Evolutionary conservation across 2,797 vertebrate species (phyloP), one percentile per base, ranked within the genome.

Genomic region (Gallinago stenura): DNA sequence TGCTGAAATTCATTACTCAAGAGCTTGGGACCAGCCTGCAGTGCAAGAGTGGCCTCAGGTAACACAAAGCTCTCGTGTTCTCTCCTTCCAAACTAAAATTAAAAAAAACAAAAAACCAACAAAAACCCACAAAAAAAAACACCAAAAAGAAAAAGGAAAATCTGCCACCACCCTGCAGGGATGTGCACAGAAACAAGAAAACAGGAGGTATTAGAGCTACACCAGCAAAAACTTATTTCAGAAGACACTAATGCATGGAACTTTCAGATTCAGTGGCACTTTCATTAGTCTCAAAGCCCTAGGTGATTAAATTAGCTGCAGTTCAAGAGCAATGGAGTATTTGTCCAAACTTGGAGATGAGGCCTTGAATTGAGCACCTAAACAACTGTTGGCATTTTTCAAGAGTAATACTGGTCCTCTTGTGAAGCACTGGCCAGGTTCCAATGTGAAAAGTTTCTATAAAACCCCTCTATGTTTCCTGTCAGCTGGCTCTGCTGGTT

Each of bases 191-290:
- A 33, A 54, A n/a, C 18, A 35, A 11, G 28, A 18, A 30, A 43
- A 31, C 15, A 45, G 0, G 0, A n/a, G 6, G 18, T 14, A 12
- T 12, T 41, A 28, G 60, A 88, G 46, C 41, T 31, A 8, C 2
- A 31, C 4, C 60, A 62, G 39, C 56, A 76, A 81, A 51, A 31
- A 28, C 3, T 5, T 7, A 2, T 31, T 26, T 82, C 0, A 33
- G 31, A 48, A 81, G 46, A 26, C 43, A 62, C 15, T 9, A 58
- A 10, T 21, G 39, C 30, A 72, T 12, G 7, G 8, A 20, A n/a
- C 41, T 69, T 33, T 12, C 25, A 17, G 4, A 20, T 20, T 15
- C 28, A 62, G 1, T 17, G 21, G 35, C 30, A 78, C 20, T 56
- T 70, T 1, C 39, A 15, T 9, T 14, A 22, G 22, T 26, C 51